Conservation (phyloP, 2,888 invertebrate species). For the Psylliodes chrysocephalus region DNA sequence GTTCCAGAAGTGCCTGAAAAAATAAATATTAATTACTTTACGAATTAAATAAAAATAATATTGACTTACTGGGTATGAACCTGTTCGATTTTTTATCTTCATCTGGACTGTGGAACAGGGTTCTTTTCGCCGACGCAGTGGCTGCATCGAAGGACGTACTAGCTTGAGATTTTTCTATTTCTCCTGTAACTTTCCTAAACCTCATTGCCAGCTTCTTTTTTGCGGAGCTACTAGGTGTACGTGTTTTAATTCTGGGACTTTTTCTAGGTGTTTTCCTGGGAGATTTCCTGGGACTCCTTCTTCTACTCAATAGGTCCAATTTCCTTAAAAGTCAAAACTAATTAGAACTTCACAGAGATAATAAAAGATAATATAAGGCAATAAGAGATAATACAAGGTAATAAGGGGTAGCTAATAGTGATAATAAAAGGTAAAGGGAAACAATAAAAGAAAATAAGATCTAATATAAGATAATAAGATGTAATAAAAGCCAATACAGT, state of each 20-base stretch:
- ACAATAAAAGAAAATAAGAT: too few species aligned
- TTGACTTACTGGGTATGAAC: conserved; percentile 47
- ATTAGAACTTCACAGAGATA: too few species aligned
- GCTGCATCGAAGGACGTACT: conserved; percentile 43
- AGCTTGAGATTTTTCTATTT: conserved; percentile 46
- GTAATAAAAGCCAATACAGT: too few species aligned
- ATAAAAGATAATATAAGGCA: too few species aligned
- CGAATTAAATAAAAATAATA: conserved; percentile 8
- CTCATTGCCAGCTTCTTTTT: conserved; percentile 67
- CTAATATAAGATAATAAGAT: too few species aligned
- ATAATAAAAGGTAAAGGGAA: too few species aligned
- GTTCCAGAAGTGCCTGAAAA: conserved; percentile 43
- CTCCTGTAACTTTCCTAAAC: conserved; percentile 54
- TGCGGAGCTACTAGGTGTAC: conserved; percentile 72
- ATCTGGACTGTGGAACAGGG: conserved; percentile 79
- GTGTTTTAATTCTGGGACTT: conserved; percentile 66
- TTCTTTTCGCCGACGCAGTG: conserved; percentile 68
- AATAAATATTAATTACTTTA: background rate
- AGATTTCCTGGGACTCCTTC: conserved; percentile 51
- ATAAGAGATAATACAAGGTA: too few species aligned
- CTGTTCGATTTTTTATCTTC: conserved; percentile 45
- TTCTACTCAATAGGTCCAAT: conserved; percentile 60
- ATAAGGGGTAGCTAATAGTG: too few species aligned
- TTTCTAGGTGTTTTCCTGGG: conserved; percentile 62
- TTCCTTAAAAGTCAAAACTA: conserved; percentile 63